phyloP scores from a whole-genome alignment of 2,113 vertebrate genomes.

The Nerophis ophidion region DNA sequence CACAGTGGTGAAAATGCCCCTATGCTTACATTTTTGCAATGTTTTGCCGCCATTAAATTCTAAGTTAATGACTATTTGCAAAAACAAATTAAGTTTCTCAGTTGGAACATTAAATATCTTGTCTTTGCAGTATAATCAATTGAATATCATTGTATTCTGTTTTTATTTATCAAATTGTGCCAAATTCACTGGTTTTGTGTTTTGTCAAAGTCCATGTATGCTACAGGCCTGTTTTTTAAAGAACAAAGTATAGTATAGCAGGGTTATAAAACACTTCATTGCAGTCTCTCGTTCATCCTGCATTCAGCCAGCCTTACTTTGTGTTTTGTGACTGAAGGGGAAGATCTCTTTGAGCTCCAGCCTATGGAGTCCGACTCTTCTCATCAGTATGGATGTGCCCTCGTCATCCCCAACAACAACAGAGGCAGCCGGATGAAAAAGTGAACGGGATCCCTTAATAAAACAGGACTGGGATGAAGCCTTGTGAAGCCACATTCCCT shows the following conservation, averaged over 20 bases:
- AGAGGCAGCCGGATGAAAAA: slow-evolving; percentile 55
- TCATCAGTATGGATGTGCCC: slow-evolving; percentile 63
- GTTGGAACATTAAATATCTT: no score
- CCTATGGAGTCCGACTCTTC: slow-evolving; percentile 39
- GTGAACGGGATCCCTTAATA: slow-evolving; percentile 61
- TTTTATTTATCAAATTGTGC: no score
- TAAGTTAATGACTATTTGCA: no score
- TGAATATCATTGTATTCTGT: no score
- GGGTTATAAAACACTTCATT: background rate
- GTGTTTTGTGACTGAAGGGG: slow-evolving; percentile 36
- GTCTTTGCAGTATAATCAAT: no score
- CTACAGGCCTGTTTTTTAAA: background rate
- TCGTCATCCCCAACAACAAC: slow-evolving; percentile 49
- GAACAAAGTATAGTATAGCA: background rate
- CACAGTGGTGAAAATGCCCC: no score
- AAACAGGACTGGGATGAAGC: slow-evolving; percentile 61
- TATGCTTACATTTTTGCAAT: no score
- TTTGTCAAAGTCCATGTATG: background rate
- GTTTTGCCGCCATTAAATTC: no score
- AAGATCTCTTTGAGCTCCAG: slow-evolving; percentile 39
- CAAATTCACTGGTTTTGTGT: no score
- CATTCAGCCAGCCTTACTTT: slow-evolving; percentile 10
- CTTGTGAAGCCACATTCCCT: slow-evolving; percentile 67
- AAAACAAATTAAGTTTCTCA: no score
- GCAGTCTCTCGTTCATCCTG: slow-evolving; percentile 12